phyloP scores from a whole-genome alignment of 2,113 vertebrate species.

The Delphinapterus leucas region DNA sequence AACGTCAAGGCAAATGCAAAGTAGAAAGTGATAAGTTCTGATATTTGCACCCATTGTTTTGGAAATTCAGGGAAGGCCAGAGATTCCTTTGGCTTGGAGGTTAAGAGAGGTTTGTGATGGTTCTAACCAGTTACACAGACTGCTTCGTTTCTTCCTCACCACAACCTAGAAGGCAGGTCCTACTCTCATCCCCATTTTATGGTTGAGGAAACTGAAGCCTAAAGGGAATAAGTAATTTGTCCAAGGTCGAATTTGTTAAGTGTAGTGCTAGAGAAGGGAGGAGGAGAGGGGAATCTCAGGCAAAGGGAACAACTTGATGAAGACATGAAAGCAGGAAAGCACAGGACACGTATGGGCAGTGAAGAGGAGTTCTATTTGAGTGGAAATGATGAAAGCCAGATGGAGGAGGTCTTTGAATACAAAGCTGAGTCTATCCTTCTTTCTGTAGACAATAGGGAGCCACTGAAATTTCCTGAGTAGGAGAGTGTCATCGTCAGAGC shows the following conservation, averaged over 20 bases:
- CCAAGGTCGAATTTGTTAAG: not conserved
- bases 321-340: not conserved
- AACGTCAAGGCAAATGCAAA: not conserved
- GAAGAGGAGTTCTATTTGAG: not conserved
- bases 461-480: not conserved
- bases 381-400: not conserved
- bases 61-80: not conserved
- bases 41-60: not conserved
- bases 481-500: not conserved
- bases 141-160: not conserved
- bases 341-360: fast-evolving
- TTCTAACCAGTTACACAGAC: not conserved
- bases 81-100: not conserved
- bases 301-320: not conserved
- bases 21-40: not conserved
- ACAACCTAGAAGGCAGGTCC: not conserved
- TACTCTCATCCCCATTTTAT: not conserved
- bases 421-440: not conserved
- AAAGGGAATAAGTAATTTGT: not conserved
- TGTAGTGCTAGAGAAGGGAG: not conserved
- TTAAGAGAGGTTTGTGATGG: not conserved
- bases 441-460: not conserved
- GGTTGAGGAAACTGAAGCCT: not conserved
- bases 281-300: not conserved
- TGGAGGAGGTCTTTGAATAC: not conserved